phyloP scores from a whole-genome alignment of 2,888 invertebrate species.

The Tineola bisselliella region DNA sequence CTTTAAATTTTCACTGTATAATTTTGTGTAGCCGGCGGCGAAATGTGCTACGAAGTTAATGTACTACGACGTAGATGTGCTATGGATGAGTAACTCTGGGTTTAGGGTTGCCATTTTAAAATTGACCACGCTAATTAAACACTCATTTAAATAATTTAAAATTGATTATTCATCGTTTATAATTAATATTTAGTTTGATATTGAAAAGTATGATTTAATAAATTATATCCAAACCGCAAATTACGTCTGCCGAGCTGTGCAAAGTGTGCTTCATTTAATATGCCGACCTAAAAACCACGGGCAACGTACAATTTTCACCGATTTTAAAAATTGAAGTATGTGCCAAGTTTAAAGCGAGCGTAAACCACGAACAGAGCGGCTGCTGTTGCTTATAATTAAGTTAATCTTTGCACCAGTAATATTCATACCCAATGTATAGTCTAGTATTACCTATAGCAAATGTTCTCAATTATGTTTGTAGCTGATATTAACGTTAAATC shows the following conservation, averaged over 20 bases:
- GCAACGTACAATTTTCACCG: not conserved
- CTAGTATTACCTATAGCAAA: too few species aligned
- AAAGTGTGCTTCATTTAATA: slow-evolving; percentile 5
- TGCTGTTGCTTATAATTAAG: slow-evolving; percentile 30
- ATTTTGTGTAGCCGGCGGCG: not conserved
- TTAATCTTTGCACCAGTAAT: slow-evolving; percentile 28
- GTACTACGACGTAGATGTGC: not conserved
- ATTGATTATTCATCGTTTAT: too few species aligned
- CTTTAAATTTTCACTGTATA: not conserved
- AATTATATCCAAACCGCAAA: not conserved
- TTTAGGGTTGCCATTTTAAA: too few species aligned
- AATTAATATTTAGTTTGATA: too few species aligned
- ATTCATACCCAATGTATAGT: too few species aligned
- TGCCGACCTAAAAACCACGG: slow-evolving; percentile 1
- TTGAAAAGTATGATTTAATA: not conserved
- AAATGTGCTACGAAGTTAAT: not conserved
- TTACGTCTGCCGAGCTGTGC: not conserved
- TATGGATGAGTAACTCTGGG: not conserved
- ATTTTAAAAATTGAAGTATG: slow-evolving; percentile 13
- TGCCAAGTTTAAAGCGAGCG: slow-evolving; percentile 28
- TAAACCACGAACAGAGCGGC: slow-evolving; percentile 25
- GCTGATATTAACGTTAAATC: too few species aligned
- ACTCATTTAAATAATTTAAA: too few species aligned
- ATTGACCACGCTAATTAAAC: too few species aligned
- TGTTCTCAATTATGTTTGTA: too few species aligned